Evolutionary conservation across 1,140 invertebrate species (phyloP).

Genomic region (Dreissena rostriformis): DNA sequence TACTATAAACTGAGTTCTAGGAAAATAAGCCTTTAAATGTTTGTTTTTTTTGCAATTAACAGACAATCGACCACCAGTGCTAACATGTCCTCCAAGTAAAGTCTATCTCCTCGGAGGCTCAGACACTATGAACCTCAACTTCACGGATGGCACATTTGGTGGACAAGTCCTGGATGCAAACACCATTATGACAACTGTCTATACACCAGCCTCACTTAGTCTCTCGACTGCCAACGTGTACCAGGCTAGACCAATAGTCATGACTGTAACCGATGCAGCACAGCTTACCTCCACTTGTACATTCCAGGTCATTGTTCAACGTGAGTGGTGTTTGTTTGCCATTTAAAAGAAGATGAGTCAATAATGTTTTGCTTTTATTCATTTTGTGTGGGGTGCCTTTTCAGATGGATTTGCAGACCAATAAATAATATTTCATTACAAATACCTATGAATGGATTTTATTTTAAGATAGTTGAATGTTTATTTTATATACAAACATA

Average conservation of each 20-base stretch:
- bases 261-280: slow-evolving; percentile 45
- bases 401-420: too few relatives aligned
- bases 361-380: too few relatives aligned
- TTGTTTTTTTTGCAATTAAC: too few relatives aligned
- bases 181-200: slow-evolving; percentile 19
- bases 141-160: background rate
- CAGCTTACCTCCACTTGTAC: slow-evolving; percentile 50
- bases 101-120: background rate
- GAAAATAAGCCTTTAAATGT: too few relatives aligned
- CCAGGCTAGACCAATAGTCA: slow-evolving; percentile 19
- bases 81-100: background rate
- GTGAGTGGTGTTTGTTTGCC: slow-evolving; percentile 23
- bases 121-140: background rate
- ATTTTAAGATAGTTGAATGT: too few relatives aligned
- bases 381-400: too few relatives aligned
- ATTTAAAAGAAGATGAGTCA: too few relatives aligned
- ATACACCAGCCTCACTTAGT: slow-evolving; percentile 30
- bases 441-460: too few relatives aligned
- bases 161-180: slow-evolving; percentile 37
- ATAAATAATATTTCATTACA: too few relatives aligned
- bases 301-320: slow-evolving; percentile 38
- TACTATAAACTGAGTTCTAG: too few relatives aligned
- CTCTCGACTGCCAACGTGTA: slow-evolving; percentile 42
- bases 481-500: too few relatives aligned
- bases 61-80: too few relatives aligned